phyloP scores from a whole-genome alignment of 2,888 invertebrate genomes.

The Epinotia bilunana region DNA sequence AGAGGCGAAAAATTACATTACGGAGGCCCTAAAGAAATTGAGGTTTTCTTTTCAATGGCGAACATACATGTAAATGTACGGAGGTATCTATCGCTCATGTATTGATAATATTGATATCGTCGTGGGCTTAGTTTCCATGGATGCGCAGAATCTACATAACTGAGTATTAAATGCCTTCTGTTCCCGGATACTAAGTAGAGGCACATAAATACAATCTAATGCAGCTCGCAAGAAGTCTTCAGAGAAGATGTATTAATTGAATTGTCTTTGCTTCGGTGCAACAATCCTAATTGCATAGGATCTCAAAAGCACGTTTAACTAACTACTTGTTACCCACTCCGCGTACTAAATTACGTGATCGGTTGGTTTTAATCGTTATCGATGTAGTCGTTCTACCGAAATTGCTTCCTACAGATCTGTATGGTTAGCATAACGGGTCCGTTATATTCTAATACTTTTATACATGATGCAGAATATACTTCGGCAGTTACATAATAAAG shows the following conservation, averaged over 20 bases:
- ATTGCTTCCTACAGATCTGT: not conserved
- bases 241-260: slow-evolving; percentile 26
- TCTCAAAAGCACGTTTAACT: slow-evolving; percentile 21
- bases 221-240: slow-evolving; percentile 14
- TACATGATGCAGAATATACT: slow-evolving; percentile 12
- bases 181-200: not conserved
- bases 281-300: slow-evolving; percentile 21
- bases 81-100: slow-evolving; percentile 33
- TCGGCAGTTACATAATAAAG: slow-evolving; percentile 36
- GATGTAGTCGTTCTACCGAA: not conserved
- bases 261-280: slow-evolving; percentile 23
- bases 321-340: slow-evolving; percentile 19
- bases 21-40: slow-evolving; percentile 74
- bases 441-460: not conserved
- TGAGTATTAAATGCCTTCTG: slow-evolving; percentile 9
- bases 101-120: slow-evolving; percentile 39
- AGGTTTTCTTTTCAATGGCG: slow-evolving; percentile 63
- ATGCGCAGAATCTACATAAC: slow-evolving; percentile 18
- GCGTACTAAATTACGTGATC: slow-evolving; percentile 26
- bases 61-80: slow-evolving; percentile 56
- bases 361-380: slow-evolving; percentile 26
- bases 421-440: not conserved
- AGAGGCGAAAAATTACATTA: slow-evolving; percentile 81
- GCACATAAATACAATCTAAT: slow-evolving; percentile 16
- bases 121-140: slow-evolving; percentile 29